Evolutionary conservation across 1,140 invertebrate species (phyloP), one percentile per base, ranked within the genome.

Genomic region (Theocolax elegans): DNA sequence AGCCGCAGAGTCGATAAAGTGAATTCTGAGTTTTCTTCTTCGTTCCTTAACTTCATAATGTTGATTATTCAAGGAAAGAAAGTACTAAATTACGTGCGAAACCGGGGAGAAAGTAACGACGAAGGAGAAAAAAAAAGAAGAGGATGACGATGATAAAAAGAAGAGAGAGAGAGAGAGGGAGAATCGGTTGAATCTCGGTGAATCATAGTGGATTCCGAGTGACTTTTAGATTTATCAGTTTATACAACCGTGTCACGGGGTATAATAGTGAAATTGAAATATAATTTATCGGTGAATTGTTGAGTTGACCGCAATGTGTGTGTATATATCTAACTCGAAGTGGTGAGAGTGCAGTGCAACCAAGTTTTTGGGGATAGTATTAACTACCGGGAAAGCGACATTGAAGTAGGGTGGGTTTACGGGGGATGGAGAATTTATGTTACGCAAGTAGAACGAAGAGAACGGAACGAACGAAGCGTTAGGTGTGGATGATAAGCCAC

Each of bases 401-500:
- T 6, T 4, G 10, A 10, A 35, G 31, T 35, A 54, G 38, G n/a
- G 35, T 51, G 42, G 38, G 38, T 27, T 48, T 63, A 69, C 48
- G 19, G 67, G n/a, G n/a, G n/a, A n/a, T 67, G 17, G 19, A 56
- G 67, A 79, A 78, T 79, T 76, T 78, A 77, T 74, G 75, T 76
- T 70, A 74, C 54, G 54, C 17, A 17, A n/a, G 51, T 35, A 49
- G 48, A 49, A 64, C n/a, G 56, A 44, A 68, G 58, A 4, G 31
- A 56, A 46, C 48, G 6, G 10, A 35, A 25, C 59, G 10, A 35
- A 29, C 53, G 46, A 68, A 51, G 48, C 49, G 68, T 60, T 60
- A 44, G 56, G 63, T 70, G 66, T 31, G 35, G 75, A 76, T 79
- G 78, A 79, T 79, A 79, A 80, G 77, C 78, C 74, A 77, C 72